phyloP scores from a whole-genome alignment of 1,140 invertebrate genomes.

The Pseudomyrmex concolor region DNA sequence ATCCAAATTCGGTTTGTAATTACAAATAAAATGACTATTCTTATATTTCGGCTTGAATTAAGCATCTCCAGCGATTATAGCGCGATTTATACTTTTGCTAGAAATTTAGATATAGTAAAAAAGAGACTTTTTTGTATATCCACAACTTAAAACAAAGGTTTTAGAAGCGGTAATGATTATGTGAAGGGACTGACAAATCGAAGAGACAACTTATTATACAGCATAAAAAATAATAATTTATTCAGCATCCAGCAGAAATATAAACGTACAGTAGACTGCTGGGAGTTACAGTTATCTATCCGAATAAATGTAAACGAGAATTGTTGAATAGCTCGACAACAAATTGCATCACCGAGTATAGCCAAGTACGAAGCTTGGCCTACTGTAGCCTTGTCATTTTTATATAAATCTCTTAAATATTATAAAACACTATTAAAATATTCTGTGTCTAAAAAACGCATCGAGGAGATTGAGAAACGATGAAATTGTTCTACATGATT shows the following conservation, averaged over 20 bases:
- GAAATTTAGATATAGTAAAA: not conserved
- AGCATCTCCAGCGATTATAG: not conserved
- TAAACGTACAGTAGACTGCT: constrained; percentile 76
- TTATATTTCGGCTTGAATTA: constrained; percentile 1
- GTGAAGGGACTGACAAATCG: not conserved
- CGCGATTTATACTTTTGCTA: not conserved
- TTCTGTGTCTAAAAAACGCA: constrained; percentile 27
- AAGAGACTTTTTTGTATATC: not conserved
- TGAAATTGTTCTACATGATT: constrained; percentile 34
- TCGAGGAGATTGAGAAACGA: constrained; percentile 18
- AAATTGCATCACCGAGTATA: constrained; percentile 26
- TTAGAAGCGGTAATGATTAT: not conserved
- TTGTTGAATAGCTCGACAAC: constrained; percentile 22
- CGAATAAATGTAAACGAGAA: constrained; percentile 46
- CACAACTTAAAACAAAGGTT: too few species aligned
- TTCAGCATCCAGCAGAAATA: constrained; percentile 81
- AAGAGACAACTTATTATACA: constrained; percentile 54
- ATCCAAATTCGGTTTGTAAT: constrained; percentile 12
- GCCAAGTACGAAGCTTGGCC: constrained; percentile 5
- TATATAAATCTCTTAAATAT: constrained; percentile 41
- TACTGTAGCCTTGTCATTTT: constrained; percentile 9
- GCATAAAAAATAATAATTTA: constrained; percentile 85
- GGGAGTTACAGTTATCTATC: constrained; percentile 63
- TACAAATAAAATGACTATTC: not conserved
- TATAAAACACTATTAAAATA: constrained; percentile 57